Evolutionary conservation across 2,888 invertebrate species (phyloP), one percentile per base, ranked within the genome.

Genomic region (Antheraea yamamai): DNA sequence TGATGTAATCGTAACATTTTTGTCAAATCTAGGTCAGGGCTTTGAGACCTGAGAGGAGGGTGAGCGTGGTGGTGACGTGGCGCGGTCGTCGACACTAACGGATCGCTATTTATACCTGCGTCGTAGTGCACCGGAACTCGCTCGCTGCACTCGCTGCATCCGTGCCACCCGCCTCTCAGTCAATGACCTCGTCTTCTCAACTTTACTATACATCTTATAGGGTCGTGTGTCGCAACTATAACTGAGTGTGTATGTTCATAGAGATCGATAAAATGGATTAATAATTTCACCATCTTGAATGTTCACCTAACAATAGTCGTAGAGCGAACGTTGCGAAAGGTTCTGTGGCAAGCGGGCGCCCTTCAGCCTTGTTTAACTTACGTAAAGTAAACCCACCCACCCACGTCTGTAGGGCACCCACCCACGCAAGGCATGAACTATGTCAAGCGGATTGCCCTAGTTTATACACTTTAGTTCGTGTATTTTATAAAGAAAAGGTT

Each of bases 11-110:
- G 78, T 73, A 58, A 82, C 83, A 81, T 84, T 83, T 85, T 85
- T 85, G 82, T 30, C 80, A 81, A 82, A 91, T 89, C 87, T 92
- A 86, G 92, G 92, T 92, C 91, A 91, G 80, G 88, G 84, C 84
- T 86, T 79, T 81, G 83, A 83, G 86, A 83, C 82, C 82, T 81
- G 83, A 85, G 85, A 85, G 83, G 86, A 87, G 87, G 90, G 87
- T 87, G 85, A 85, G 84, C 81, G 84, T 81, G 82, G 82, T 88
- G 87, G 87, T 85, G 89, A 88, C 85, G 86, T 85, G 83, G 85
- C 87, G 89, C 93, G 94, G 94, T 94, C 94, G 93, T 93, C 94
- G 94, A 94, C 94, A 93, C 94, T 94, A 95, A 94, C 94, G 94
- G 94, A 89, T 89, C 90, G 92, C 94, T 95, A 95, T 95, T 94